phyloP scores from a whole-genome alignment of 2,797 vertebrate species.

The Melanotaenia maccullochi region DNA sequence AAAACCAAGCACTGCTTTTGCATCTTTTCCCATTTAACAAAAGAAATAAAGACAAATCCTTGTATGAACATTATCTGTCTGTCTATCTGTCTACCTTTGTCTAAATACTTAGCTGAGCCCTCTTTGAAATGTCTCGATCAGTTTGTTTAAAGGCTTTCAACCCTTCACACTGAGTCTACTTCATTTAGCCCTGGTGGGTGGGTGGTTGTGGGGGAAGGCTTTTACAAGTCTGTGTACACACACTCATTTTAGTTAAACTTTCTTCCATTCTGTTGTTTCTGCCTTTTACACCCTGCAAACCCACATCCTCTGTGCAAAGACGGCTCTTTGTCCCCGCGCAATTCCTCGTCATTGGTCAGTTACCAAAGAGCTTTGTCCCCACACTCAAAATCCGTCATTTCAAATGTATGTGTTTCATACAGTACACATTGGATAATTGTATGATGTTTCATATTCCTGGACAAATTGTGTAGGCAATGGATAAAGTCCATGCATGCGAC shows the following conservation, averaged over 20 bases:
- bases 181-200: conserved; percentile 47
- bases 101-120: conserved; percentile 42
- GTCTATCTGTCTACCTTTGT: conserved; percentile 31
- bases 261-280: conserved; percentile 41
- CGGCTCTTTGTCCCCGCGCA: conserved; percentile 39
- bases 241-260: conserved; percentile 56
- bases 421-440: conserved; percentile 3
- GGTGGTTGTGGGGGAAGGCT: conserved; percentile 9
- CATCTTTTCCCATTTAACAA: neutral
- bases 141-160: conserved; percentile 73
- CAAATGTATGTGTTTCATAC: conserved; percentile 21
- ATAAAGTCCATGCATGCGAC: neutral
- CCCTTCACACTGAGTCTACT: conserved; percentile 46
- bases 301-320: conserved; percentile 39
- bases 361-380: conserved; percentile 22
- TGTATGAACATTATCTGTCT: conserved; percentile 31
- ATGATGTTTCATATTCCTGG: neutral
- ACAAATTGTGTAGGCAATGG: neutral
- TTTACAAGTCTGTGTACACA: conserved; percentile 56
- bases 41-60: conserved; percentile 4
- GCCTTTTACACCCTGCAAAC: conserved; percentile 48
- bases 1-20: conserved; percentile 8
- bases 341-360: conserved; percentile 18
- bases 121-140: conserved; percentile 29
- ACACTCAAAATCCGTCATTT: conserved; percentile 17